Conservation (phyloP, 2,888 invertebrate species). For the Drosophila histrio region DNA sequence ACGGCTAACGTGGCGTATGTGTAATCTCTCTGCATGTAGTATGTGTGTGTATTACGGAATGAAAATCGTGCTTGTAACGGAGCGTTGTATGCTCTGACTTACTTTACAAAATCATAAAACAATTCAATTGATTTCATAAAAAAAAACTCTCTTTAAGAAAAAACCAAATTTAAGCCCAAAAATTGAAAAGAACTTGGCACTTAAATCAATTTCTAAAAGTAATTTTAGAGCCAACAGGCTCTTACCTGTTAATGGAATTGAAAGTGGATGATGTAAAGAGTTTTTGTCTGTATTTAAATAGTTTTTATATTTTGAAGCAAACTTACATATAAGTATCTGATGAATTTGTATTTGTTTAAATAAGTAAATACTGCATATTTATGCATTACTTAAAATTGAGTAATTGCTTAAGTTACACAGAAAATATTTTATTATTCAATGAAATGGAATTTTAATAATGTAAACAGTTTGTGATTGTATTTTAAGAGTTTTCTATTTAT, state of each 20-base stretch:
- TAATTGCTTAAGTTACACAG: no score
- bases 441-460: no score
- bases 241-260: neutral
- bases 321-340: no score
- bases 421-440: no score
- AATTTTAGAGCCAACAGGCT: neutral
- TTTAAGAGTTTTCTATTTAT: no score
- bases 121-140: slow-evolving; percentile 31
- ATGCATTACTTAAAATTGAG: no score
- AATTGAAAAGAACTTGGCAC: neutral
- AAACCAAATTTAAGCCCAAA: neutral
- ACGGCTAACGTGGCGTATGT: slow-evolving; percentile 60
- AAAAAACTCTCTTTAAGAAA: neutral
- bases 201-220: neutral
- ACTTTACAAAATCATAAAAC: slow-evolving; percentile 37
- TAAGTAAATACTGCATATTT: no score
- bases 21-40: slow-evolving; percentile 54
- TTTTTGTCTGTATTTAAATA: neutral
- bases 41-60: slow-evolving; percentile 17
- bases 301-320: neutral
- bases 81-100: slow-evolving; percentile 14
- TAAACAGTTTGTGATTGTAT: no score
- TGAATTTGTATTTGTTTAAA: no score
- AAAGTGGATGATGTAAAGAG: neutral
- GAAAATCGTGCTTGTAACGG: slow-evolving; percentile 29